phyloP scores from a whole-genome alignment of 2,113 vertebrate species.

The Probosciger aterrimus region DNA sequence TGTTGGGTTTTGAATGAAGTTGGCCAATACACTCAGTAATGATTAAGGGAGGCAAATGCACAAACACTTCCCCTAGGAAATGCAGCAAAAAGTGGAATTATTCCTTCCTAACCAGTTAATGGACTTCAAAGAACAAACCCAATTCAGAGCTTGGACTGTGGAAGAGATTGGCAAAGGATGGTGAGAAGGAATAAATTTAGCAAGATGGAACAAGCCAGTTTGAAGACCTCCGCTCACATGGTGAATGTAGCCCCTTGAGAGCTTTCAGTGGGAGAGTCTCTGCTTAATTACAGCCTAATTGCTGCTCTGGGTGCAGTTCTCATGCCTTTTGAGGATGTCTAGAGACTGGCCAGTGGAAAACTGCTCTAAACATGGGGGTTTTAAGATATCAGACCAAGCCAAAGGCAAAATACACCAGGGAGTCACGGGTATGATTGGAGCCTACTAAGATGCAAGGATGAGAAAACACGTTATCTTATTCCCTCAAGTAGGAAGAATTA shows the following conservation, averaged over 20 bases:
- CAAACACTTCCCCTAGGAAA: not conserved
- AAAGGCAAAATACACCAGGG: not conserved
- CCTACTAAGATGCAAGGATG: not conserved
- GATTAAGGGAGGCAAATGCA: not conserved
- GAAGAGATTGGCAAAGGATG: not conserved
- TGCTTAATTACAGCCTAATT: conserved; percentile 13
- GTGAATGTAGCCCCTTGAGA: accelerated
- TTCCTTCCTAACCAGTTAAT: not conserved
- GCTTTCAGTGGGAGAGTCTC: not conserved
- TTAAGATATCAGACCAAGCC: not conserved
- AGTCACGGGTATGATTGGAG: not conserved
- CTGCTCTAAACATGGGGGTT: not conserved
- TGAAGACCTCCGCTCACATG: not conserved
- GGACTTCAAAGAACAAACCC: not conserved
- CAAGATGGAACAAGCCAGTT: not conserved
- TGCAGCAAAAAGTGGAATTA: not conserved
- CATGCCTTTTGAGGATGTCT: not conserved
- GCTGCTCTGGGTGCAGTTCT: not conserved
- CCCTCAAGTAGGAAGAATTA: not conserved
- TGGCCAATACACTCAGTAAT: not conserved
- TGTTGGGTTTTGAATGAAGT: not conserved
- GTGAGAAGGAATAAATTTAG: not conserved
- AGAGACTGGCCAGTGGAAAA: not conserved
- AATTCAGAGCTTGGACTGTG: not conserved
- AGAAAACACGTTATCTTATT: not conserved